Percentiles rank a stretch among this genome's conserved stretches.
Evolutionary conservation across 2,888 invertebrate genomes (phyloP).

Genomic region (Saturnia pavonia): DNA sequence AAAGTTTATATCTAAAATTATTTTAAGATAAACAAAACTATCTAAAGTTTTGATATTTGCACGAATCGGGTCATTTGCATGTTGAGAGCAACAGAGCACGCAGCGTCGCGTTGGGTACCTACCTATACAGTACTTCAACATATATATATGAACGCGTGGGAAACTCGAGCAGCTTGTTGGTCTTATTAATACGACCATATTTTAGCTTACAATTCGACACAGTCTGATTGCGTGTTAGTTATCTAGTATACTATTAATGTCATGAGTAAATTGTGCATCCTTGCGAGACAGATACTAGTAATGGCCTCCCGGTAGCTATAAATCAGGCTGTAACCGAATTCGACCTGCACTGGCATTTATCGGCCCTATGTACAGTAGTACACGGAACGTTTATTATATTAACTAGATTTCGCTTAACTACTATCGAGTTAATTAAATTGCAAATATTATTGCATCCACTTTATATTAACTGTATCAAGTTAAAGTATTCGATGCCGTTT

Average conservation of each 20-base stretch:
- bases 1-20: not conserved
- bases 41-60: slow-evolving; percentile 22
- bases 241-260: slow-evolving; percentile 56
- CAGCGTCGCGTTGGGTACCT: slow-evolving; percentile 18
- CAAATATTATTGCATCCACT: slow-evolving; percentile 43
- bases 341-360: slow-evolving; percentile 48
- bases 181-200: slow-evolving; percentile 54
- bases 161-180: slow-evolving; percentile 53
- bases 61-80: slow-evolving; percentile 23
- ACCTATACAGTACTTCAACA: not conserved
- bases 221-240: slow-evolving; percentile 57
- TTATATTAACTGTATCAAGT: slow-evolving; percentile 15
- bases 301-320: slow-evolving; percentile 43
- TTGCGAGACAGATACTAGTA: slow-evolving; percentile 45
- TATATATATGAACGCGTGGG: slow-evolving; percentile 52
- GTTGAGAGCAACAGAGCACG: slow-evolving; percentile 15
- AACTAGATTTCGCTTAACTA: slow-evolving; percentile 42
- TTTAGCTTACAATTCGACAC: slow-evolving; percentile 67
- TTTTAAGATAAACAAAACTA: slow-evolving; percentile 25
- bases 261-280: slow-evolving; percentile 74
- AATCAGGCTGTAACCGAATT: slow-evolving; percentile 48
- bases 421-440: slow-evolving; percentile 41
- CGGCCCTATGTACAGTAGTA: slow-evolving; percentile 32
- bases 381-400: slow-evolving; percentile 35
- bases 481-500: slow-evolving; percentile 1